phyloP scores from a whole-genome alignment of 2,113 vertebrate genomes.

The Chinchilla lanigera region DNA sequence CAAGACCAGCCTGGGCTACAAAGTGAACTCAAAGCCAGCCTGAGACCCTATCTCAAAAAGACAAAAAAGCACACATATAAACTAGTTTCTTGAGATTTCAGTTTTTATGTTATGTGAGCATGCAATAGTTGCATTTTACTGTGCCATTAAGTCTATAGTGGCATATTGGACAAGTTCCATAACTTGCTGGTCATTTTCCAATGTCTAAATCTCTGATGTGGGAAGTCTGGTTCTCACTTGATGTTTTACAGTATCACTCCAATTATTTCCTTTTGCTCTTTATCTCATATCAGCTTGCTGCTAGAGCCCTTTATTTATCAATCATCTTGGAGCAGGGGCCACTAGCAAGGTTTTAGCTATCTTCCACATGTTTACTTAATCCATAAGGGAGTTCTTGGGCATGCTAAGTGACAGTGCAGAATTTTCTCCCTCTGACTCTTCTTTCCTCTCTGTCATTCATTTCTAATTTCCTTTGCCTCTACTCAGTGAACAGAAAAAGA shows the following conservation, averaged over 20 bases:
- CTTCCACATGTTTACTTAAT: slow-evolving; percentile 2
- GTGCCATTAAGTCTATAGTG: neutral
- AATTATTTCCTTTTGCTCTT: slow-evolving; percentile 25
- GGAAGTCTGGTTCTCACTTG: slow-evolving; percentile 44
- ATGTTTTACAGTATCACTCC: neutral
- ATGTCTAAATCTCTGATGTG: neutral
- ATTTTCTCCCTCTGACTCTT: neutral
- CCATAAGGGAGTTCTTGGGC: neutral
- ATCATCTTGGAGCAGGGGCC: neutral
- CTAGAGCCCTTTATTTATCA: slow-evolving; percentile 29
- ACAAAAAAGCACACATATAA: slow-evolving; percentile 36
- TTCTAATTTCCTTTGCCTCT: slow-evolving; percentile 35
- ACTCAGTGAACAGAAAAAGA: neutral
- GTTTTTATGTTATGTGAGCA: neutral
- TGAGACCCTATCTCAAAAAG: no score
- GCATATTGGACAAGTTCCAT: slow-evolving; percentile 3
- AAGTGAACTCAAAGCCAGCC: no score
- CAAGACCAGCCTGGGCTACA: no score
- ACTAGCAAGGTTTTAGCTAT: neutral
- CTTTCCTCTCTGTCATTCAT: neutral
- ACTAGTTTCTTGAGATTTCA: slow-evolving; percentile 6
- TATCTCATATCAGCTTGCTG: neutral
- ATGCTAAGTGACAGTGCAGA: neutral
- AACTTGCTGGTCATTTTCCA: slow-evolving; percentile 12
- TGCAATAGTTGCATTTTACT: slow-evolving; percentile 41